These are phyloP conservation scores for Cheilosia soror DNA, from an alignment of 2,888 invertebrate genomes.

Conservation along the genomic window DNA sequence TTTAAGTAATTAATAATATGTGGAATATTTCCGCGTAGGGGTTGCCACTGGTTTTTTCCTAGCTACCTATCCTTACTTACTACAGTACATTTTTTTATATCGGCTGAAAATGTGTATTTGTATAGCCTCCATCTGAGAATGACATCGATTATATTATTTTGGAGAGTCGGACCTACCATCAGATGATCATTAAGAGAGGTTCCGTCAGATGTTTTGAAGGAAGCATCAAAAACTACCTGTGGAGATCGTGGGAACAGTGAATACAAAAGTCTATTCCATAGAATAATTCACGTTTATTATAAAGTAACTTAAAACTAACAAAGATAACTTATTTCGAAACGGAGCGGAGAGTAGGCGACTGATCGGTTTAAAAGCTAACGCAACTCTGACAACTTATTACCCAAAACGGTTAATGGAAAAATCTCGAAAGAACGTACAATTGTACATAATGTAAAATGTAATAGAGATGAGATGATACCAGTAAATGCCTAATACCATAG, in stretches of 20 bases:
- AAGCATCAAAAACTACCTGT: conserved; percentile 56
- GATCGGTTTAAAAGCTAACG: background rate
- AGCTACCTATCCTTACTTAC: background rate
- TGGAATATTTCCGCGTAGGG: background rate
- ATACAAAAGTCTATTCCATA: too few relatives aligned
- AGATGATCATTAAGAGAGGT: conserved; percentile 11
- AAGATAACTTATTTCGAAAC: background rate
- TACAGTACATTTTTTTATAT: conserved; percentile 30
- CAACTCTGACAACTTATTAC: too few relatives aligned
- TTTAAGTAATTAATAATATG: background rate
- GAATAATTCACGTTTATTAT: too few relatives aligned
- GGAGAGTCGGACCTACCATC: conserved; percentile 1
- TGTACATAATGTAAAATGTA: background rate
- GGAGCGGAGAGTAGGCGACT: background rate
- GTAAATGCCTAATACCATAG: background rate
- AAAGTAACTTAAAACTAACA: background rate
- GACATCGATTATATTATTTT: conserved; percentile 4
- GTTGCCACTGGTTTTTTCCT: too few relatives aligned
- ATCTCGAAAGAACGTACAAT: background rate
- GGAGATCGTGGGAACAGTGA: too few relatives aligned
- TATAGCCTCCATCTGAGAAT: conserved; percentile 15
- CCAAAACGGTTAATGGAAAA: too few relatives aligned
- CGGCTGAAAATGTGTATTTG: conserved; percentile 1
- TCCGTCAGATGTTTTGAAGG: conserved; percentile 9
- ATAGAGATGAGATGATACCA: background rate